Evolutionary conservation across 2,113 vertebrate genomes (phyloP).

Genomic region (Urocynchramus pylzowi): DNA sequence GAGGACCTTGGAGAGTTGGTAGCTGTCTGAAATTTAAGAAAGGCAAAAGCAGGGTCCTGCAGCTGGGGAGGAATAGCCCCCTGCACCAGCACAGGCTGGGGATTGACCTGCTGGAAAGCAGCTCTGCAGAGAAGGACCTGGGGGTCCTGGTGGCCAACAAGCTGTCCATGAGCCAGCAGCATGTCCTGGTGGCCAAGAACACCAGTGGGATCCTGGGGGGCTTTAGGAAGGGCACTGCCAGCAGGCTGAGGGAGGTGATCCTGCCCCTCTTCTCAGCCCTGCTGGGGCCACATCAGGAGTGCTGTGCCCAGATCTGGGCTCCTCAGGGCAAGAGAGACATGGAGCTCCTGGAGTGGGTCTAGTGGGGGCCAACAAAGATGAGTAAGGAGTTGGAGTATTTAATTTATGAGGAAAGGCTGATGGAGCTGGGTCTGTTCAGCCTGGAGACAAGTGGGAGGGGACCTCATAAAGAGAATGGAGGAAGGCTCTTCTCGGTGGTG

Average conservation of each 20-base stretch:
- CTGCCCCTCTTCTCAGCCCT: neutral
- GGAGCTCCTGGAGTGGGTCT: neutral
- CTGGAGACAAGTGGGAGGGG: neutral
- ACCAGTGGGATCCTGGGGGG: accelerated
- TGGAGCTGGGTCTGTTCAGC: neutral
- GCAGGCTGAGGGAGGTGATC: neutral
- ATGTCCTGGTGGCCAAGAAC: accelerated
- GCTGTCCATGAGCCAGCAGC: neutral
- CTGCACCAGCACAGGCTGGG: neutral
- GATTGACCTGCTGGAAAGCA: neutral
- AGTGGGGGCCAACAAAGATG: neutral
- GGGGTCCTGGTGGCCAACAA: neutral
- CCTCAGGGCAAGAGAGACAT: neutral
- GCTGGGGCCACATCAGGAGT: neutral
- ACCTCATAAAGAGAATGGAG: neutral
- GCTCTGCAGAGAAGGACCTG: neutral
- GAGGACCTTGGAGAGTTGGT: neutral
- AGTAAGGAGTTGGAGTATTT: neutral
- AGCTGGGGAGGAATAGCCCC: neutral
- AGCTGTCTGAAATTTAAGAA: neutral
- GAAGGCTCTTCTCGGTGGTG: neutral
- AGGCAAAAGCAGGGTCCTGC: neutral
- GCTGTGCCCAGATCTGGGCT: neutral
- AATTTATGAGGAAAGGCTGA: neutral
- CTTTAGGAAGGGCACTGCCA: accelerated